These are phyloP conservation scores for Drosophila mimica DNA, from an alignment of 2,888 invertebrate species.

Conservation along the genomic window DNA sequence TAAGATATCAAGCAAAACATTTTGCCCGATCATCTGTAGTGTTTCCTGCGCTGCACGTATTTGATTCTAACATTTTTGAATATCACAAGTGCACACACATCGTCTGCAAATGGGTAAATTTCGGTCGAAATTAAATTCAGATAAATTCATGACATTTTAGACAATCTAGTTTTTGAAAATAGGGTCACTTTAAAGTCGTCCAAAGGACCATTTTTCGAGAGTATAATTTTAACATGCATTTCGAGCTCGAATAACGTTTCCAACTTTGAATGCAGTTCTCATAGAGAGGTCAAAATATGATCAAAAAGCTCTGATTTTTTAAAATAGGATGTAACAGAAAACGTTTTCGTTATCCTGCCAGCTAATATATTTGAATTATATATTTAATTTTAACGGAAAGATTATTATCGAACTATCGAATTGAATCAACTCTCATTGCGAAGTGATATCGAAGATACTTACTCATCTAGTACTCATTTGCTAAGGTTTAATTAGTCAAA, in stretches of 20 bases:
- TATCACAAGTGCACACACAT: background rate
- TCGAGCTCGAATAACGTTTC: background rate
- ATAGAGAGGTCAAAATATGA: background rate
- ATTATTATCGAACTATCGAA: background rate
- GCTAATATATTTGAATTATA: background rate
- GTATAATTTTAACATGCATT: too few species aligned
- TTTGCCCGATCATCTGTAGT: too few species aligned
- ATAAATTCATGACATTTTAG: too few species aligned
- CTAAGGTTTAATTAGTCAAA: background rate
- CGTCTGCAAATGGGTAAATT: constrained; percentile 90
- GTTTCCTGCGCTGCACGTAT: constrained; percentile 17
- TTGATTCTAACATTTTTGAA: constrained; percentile 11
- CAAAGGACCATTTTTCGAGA: too few species aligned
- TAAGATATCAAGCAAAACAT: too few species aligned
- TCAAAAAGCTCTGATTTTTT: too few species aligned
- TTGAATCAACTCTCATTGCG: background rate
- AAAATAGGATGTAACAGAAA: background rate
- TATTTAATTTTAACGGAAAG: background rate
- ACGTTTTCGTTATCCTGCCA: background rate
- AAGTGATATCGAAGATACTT: background rate
- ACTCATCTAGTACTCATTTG: background rate
- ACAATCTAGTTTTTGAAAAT: too few species aligned
- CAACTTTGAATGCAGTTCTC: background rate
- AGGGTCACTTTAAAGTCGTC: too few species aligned
- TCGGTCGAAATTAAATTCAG: constrained; percentile 88